Evolutionary conservation across 2,888 invertebrate species (phyloP), one percentile per base, ranked within the genome.

Genomic region (Eustalomyia histrio): DNA sequence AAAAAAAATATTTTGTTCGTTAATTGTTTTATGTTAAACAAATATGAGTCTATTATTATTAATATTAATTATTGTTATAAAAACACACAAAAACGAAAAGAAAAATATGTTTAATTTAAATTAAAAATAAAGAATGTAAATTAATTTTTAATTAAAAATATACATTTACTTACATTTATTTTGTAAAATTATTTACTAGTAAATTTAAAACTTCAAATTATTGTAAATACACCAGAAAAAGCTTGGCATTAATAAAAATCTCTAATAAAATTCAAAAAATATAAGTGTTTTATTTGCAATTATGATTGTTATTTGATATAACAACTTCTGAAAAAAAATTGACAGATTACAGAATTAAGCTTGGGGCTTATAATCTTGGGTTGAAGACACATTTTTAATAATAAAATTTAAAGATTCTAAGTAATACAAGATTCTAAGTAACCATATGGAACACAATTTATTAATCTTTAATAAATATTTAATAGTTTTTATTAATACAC

Each of bases 191-290:
- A 78, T 65, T 82, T 73, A 79, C 58, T 75, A 76, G 71, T 67
- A 82, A 83, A 74, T 80, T 69, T 79, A 55, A 79, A 83, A 79
- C 76, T 73, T 83, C 55, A 79, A 83, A 83, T 80, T 76, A 80
- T 61, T 83, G 83, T 83, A 83, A 82, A 83, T 83, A 83, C 83
- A 83, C 83, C 63, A 79, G 78, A 76, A 78, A 82, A 80, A 83
- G 83, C 83, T 83, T 83, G 79, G 80, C 83, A 83, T 82, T 82
- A 82, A 79, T 79, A 79, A 83, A 80, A 83, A 52, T 74, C 80
- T 81, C 65, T 79, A 83, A 79, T 76, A 79, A 76, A 78, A 72
- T 80, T 67, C 24, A 63, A 53, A 64, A 57, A 47, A 17, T 29
- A 29, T 7, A 3, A 35, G 43, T 35, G 10, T 61, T 60, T 53